Conservation (phyloP, 2,797 vertebrate species). For the Acanthurus leucopareius region DNA sequence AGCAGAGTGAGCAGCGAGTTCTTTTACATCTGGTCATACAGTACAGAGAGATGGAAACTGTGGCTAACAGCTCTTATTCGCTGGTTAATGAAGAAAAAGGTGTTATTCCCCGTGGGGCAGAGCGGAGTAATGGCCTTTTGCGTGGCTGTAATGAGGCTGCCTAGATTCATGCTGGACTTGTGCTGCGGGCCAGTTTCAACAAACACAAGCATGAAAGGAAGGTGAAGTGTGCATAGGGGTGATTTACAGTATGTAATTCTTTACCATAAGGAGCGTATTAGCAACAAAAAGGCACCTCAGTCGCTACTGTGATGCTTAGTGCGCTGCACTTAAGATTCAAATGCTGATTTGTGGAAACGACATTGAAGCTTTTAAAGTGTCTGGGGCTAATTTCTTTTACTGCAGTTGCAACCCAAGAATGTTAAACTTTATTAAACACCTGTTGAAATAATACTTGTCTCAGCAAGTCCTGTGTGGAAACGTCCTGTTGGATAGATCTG, state of each 20-base stretch:
- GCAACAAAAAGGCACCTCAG: conserved; percentile 10
- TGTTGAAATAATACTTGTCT: conserved; percentile 53
- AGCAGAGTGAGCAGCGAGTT: conserved; percentile 15
- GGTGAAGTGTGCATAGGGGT: conserved; percentile 32
- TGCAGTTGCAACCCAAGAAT: conserved; percentile 46
- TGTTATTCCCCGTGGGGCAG: conserved; percentile 65
- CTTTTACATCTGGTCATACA: conserved; percentile 35
- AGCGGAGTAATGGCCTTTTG: conserved; percentile 60
- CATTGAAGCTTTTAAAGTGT: conserved; percentile 34
- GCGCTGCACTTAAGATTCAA: conserved; percentile 27
- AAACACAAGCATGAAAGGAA: conserved; percentile 55
- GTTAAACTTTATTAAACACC: conserved; percentile 58
- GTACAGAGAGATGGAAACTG: conserved; percentile 61
- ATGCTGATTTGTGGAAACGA: conserved; percentile 44
- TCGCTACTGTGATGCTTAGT: conserved; percentile 40
- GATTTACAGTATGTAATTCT: conserved; percentile 54
- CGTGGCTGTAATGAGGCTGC: conserved; percentile 65
- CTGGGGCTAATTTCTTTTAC: conserved; percentile 57
- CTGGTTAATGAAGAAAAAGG: conserved; percentile 67
- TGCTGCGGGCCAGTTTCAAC: conserved; percentile 62
- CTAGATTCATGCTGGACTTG: conserved; percentile 46
- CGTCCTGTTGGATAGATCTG: conserved; percentile 6
- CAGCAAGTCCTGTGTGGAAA: conserved; percentile 42
- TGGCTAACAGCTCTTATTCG: conserved; percentile 49
- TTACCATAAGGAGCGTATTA: conserved; percentile 54